phyloP scores from a whole-genome alignment of 2,888 invertebrate genomes.

The Ennomos erosarius region DNA sequence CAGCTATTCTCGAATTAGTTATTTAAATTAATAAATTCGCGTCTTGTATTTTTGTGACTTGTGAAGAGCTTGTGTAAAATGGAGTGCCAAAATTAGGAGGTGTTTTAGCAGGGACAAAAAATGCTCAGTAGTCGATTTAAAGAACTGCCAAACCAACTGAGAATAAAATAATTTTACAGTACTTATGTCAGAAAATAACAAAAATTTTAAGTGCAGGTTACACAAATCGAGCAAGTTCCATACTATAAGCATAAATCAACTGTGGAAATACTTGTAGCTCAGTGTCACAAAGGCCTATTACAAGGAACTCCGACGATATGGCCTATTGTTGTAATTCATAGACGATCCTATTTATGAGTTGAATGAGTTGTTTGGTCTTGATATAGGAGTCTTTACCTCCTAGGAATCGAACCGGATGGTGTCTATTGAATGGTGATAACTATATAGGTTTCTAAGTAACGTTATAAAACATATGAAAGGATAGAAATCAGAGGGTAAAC shows the following conservation, averaged over 20 bases:
- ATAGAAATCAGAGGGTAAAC: not conserved
- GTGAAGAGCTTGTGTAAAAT: too few relatives aligned
- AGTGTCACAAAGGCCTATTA: conserved; percentile 78
- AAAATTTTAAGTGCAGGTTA: too few relatives aligned
- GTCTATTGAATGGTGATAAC: conserved; percentile 29
- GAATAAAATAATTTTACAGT: too few relatives aligned
- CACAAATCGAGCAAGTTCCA: too few relatives aligned
- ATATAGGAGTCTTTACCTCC: conserved; percentile 61
- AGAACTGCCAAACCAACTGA: too few relatives aligned
- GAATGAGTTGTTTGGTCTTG: conserved; percentile 69
- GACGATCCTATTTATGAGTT: conserved; percentile 63
- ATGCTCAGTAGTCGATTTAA: too few relatives aligned
- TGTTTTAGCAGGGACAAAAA: too few relatives aligned
- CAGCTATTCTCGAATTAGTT: not conserved
- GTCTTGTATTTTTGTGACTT: too few relatives aligned
- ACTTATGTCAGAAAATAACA: too few relatives aligned
- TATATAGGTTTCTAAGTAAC: conserved; percentile 17
- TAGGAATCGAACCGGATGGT: conserved; percentile 56
- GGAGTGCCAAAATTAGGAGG: too few relatives aligned
- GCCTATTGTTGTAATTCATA: conserved; percentile 76
- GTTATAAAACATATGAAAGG: conserved; percentile 7
- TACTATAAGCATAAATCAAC: conserved; percentile 7
- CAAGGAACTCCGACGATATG: conserved; percentile 58
- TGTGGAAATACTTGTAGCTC: conserved; percentile 44
- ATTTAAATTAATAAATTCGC: too few relatives aligned